These are phyloP conservation scores for Xanthia icteritia DNA, from an alignment of 2,888 invertebrate species.

Conservation along the genomic window DNA sequence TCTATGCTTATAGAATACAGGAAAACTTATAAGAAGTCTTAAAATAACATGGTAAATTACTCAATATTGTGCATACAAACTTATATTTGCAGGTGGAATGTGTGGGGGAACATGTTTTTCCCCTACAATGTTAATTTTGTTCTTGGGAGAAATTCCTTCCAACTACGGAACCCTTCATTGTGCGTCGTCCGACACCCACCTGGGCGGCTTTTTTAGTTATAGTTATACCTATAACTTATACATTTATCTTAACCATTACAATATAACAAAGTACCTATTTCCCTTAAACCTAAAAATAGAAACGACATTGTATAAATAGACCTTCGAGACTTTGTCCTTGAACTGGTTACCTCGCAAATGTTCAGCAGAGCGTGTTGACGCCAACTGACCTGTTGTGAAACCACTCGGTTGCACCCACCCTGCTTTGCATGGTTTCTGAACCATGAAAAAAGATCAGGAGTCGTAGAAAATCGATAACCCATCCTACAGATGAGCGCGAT, in stretches of 20 bases:
- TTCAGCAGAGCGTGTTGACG: conserved; percentile 11
- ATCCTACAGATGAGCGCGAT: neutral
- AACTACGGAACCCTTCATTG: too few relatives aligned
- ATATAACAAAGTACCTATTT: conserved; percentile 3
- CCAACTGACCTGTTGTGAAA: conserved; percentile 11
- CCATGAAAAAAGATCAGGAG: conserved; percentile 24
- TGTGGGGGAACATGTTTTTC: too few relatives aligned
- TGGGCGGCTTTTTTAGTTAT: too few relatives aligned
- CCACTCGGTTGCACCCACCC: neutral
- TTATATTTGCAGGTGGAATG: too few relatives aligned
- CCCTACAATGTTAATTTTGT: too few relatives aligned
- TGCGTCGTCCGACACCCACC: too few relatives aligned
- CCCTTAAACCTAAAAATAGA: neutral
- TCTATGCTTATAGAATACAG: too few relatives aligned
- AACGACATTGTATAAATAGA: neutral
- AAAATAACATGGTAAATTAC: too few relatives aligned
- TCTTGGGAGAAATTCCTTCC: too few relatives aligned
- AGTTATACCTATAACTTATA: neutral
- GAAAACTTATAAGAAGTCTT: too few relatives aligned
- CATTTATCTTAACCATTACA: neutral
- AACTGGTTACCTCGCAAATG: conserved; percentile 5
- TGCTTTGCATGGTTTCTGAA: conserved; percentile 11
- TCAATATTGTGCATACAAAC: too few relatives aligned
- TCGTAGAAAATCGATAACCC: conserved; percentile 27
- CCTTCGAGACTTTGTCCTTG: conserved; percentile 29